Evolutionary conservation across 2,797 vertebrate species (phyloP), one percentile per base, ranked within the genome.

Genomic region (Acrocephalus scirpaceus): DNA sequence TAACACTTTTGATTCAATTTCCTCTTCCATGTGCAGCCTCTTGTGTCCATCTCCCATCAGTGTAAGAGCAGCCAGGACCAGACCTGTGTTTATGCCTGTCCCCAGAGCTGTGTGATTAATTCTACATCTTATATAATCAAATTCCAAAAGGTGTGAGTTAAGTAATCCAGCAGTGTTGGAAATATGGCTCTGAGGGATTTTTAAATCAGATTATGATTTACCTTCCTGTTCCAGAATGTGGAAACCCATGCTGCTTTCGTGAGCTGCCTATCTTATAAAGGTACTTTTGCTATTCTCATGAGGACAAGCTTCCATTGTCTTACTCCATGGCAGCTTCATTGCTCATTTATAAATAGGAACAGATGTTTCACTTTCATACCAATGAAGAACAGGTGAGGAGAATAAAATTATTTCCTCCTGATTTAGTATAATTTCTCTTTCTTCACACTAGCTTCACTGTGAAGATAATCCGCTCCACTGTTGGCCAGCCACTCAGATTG

Each of bases 361-460:
- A 96, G 70, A 93, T 88, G 76, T 84, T 94, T 88, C 26, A 51
- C 82, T 88, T 27, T 76, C 26, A 84, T 40, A 42, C 15, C 76
- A 90, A 92, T 86, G 61, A 94, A 64, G 91, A 94, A 75, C 72
- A 95, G 93, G 91, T 94, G 85, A 50, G 60, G 71, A 66, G 62
- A 93, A 86, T 69, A 88, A 90, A 75, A 78, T 84, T n/a, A 57
- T 93, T 94, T 92, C 85, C 81, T 85, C 19, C 47, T 73, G 21
- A 45, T 77, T 88, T 75, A 54, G 44, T 44, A 48, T 45, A 69
- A 30, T 81, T 95, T 86, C 51, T n/a, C 44, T 90, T 77, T 69
- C 79, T 72, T 72, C 54, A 64, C 44, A 70, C 40, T 70, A 60
- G 18, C 20, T 60, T 82, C 69, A 42, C 91, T 92, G 60, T 85